Base-by-base conservation (phyloP, 2,113 vertebrate genomes). In the Chaetodon auriga region DNA sequence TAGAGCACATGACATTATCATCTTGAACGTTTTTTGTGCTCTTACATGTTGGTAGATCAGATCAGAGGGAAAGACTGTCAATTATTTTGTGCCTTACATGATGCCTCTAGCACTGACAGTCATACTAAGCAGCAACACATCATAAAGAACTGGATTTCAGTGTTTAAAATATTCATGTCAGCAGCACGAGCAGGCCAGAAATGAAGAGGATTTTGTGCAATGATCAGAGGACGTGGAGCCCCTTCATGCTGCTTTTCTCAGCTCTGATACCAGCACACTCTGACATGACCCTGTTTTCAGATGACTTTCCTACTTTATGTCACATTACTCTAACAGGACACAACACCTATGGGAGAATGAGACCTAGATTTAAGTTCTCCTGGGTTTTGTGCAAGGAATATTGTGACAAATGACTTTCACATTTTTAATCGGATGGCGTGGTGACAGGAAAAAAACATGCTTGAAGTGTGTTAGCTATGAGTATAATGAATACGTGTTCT, bases 131-230 rank as follows among this genome's bases (percentile, higher is more conserved):
- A 84, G 84, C 51, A 85, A 55, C 82, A 57, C 71, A 60, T 85
- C 65, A 65, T 84, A 53, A 72, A 80, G 84, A 89, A 62, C 53
- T 63, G 84, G 68, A 82, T 89, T 94, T 88, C 68, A 35, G 60
- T 53, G 60, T 87, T 89, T 94, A 78, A 92, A 94, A 90, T 92
- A 93, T 93, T 93, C 77, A 92, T 93, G 83, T 86, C 75, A 89
- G 84, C 64, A 81, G 87, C 84, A 83, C 75, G 61, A 81, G 85
- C 58, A 0, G 36, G 12, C 70, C 84, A 86, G 81, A 82, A 86
- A 88, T 78, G 84, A 78, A 55, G 75, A 85, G 75, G 82, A 78
- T 84, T 87, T 76, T 68, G 58, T 87, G 66, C 65, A 36, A 8
- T 36, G 41, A 86, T 90, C 83, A 88, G 81, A 87, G 80, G 78